Base-by-base conservation (phyloP, 2,113 vertebrate species). In the Xiphorhynchus elegans region DNA sequence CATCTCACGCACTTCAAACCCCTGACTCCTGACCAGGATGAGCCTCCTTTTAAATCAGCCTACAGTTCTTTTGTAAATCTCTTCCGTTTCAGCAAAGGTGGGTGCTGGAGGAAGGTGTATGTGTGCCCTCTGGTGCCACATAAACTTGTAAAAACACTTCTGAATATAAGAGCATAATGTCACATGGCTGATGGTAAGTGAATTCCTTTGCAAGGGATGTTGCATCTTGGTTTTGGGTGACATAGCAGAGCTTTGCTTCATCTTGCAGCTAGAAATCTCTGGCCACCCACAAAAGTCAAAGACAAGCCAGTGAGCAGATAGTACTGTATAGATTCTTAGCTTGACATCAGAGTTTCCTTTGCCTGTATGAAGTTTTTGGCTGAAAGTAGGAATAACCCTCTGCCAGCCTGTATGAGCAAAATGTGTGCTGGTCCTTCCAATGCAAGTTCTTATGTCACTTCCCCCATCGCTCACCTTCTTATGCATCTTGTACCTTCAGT, bases 51-150 rank as follows among this genome's bases (percentile, higher is more conserved):
- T 85, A 99, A 99, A 93, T 99, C 99, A 7, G 99, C 99, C 0
- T 99, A 99, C 97, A 99, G 99, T 94, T 99, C 99, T 53, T 99
- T 99, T 69, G 99, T 99, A 97, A 99, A 98, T 97, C 98, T 99
- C 66, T 99, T 99, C 95, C 98, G 99, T 66, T 99, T 99, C 97
- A 99, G 97, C 98, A 99, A 98, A 99, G 99, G 99, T 99, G 95
- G 96, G 93, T 46, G 42, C 56, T 93, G 55, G 33, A 35, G 11
- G 35, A 79, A 44, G 16, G 19, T 24, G 40, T 52, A 9, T 69
- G 11, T 4, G 0, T 74, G 67, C 28, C 15, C 28, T 88, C 50
- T 86, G 33, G 85, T 90, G 50, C 68, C 72, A 40, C 13, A 15
- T 18, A 78, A 85, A 58, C 74, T 74, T 78, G 56, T 93, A 31